Evolutionary conservation across 1,140 invertebrate species (phyloP).

Genomic region (Melanaphis sacchari): DNA sequence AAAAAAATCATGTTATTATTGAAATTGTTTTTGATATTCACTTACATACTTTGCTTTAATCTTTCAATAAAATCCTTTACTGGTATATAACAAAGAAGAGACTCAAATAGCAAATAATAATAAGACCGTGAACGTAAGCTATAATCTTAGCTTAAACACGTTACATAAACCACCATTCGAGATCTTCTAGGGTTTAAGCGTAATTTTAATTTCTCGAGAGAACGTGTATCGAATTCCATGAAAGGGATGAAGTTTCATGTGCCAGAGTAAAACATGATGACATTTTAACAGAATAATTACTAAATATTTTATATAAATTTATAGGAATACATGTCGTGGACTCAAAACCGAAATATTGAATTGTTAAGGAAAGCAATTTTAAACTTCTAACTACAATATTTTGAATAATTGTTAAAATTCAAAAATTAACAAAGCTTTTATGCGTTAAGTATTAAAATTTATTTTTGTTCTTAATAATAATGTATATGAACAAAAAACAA

Average conservation of each 20-base stretch:
- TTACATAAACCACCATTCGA: not conserved
- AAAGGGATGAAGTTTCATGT: constrained; percentile 16
- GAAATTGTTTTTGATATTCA: not conserved
- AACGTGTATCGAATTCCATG: constrained; percentile 36
- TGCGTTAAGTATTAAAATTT: not conserved
- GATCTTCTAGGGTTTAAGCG: not conserved
- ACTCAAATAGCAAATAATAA: not conserved
- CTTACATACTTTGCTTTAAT: not conserved
- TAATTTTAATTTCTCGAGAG: not conserved
- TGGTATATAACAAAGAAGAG: not conserved
- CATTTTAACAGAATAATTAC: not conserved
- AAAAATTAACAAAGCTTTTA: not conserved
- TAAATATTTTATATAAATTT: not conserved
- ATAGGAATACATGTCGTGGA: not conserved
- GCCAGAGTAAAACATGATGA: not conserved
- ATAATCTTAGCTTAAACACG: constrained; percentile 27
- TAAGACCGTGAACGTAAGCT: not conserved
- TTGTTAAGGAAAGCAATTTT: not conserved
- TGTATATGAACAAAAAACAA: not conserved
- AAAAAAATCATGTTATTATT: not conserved
- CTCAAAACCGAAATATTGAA: not conserved
- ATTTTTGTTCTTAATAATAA: not conserved
- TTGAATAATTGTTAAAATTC: not conserved
- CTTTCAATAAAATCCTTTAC: not conserved
- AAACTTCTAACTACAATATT: not conserved